A percentile compares a stretch with the other conserved stretches of the same genome.
Evolutionary conservation across 1,140 invertebrate species (phyloP).

Genomic region (Drosophila nasuta): DNA sequence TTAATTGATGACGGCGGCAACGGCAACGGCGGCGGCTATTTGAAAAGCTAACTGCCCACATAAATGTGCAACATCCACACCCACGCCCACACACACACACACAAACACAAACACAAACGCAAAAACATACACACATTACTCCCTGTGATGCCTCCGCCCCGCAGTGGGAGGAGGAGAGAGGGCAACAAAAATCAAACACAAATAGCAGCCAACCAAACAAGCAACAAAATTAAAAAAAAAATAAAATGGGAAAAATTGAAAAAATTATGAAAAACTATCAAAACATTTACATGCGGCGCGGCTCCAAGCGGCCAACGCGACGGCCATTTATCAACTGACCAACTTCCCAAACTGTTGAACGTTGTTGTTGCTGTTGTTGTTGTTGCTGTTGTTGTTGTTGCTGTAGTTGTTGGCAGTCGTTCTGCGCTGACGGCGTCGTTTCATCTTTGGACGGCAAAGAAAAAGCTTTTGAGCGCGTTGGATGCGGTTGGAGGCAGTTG

Average conservation of each 20-base stretch:
- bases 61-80: constrained; percentile 69
- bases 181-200: constrained; percentile 69
- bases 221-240: constrained; percentile 23
- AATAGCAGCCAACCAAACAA: constrained; percentile 54
- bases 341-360: constrained; percentile 50
- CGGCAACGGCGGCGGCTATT: constrained; percentile 42
- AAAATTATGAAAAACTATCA: constrained; percentile 82
- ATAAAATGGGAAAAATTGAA: constrained; percentile 49
- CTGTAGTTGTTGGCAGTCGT: constrained; percentile 46
- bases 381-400: constrained; percentile 15
- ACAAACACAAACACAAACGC: constrained; percentile 9
- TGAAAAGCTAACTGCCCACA: constrained; percentile 68
- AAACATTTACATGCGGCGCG: constrained; percentile 75
- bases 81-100: constrained; percentile 23
- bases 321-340: constrained; percentile 78
- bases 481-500: constrained; percentile 6
- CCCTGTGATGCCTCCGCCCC: neutral
- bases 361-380: constrained; percentile 46
- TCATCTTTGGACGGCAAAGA: constrained; percentile 61
- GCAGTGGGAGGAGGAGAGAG: constrained; percentile 1
- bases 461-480: constrained; percentile 35
- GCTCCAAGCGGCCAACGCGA: constrained; percentile 60
- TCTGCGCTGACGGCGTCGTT: constrained; percentile 66
- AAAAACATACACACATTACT: neutral
- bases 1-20: constrained; percentile 65